Base-by-base conservation (phyloP, 2,113 vertebrate genomes). In the Corapipo altera region DNA sequence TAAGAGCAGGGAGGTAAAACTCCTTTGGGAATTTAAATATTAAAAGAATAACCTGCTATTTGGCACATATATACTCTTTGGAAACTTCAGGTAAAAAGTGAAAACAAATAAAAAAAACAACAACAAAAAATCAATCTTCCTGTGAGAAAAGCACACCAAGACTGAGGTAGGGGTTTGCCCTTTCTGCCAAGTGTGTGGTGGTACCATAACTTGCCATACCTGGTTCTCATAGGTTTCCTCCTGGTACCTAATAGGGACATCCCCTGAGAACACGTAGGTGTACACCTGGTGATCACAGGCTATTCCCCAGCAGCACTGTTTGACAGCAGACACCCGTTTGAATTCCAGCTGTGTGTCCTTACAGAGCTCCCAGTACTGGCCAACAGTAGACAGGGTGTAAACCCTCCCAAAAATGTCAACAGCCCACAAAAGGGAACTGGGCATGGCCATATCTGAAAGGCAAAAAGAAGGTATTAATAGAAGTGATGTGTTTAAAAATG, bases 201-300 rank as follows among this genome's bases (percentile, higher is more conserved):
- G 57, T 2, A 15, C 51, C 2, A 2, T 5, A 51, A 12, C 41
- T 12, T 18, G 24, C 17, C 85, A 13, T 97, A 99, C 99, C 97
- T 99, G 99, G 74, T 99, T 99, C 97, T 99, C 99, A 27, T 99
- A 99, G 76, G 99, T 98, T 95, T 99, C 99, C 91, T 99, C 99
- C 71, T 98, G 98, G 97, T 98, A 98, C 51, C 99, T 98, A 78
- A 99, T 98, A 15, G 99, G 98, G 67, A 99, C 97, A 2, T 99
- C 99, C 2, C 98, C 98, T 11, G 98, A 98, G 13, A 99, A 98
- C 73, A 99, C 96, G 0, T 98, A 99, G 95, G 99, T 96, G 78
- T 99, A 99, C 43, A 99, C 98, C 71, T 98, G 98, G 79, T 99
- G 99, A 94, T 99, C 99, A 2, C 98, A 99, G 75, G 98, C 99